Evolutionary conservation across 2,113 vertebrate genomes (phyloP).

Genomic region (Piliocolobus tephrosceles): DNA sequence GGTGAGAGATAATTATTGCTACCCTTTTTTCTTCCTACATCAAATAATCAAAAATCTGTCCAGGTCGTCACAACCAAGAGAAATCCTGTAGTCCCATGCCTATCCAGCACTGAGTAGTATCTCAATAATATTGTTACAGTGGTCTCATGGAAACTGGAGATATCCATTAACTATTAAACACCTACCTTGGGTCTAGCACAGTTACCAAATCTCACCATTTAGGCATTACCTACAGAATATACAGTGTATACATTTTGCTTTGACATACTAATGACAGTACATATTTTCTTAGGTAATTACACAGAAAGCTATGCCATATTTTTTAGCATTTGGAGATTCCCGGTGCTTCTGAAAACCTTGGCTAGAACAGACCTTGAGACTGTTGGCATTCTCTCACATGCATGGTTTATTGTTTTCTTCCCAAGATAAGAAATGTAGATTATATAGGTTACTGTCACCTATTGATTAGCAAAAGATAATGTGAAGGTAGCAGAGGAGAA

Average conservation of each 20-base stretch:
- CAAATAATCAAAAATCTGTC: neutral
- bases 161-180: neutral
- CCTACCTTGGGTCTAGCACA: neutral
- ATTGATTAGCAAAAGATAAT: neutral
- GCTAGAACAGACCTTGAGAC: neutral
- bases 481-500: neutral
- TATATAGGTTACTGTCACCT: neutral
- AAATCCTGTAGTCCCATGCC: neutral
- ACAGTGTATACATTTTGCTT: neutral
- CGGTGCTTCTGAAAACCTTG: neutral
- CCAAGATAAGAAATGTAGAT: conserved; percentile 23
- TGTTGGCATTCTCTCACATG: neutral
- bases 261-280: neutral
- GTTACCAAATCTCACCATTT: conserved; percentile 15
- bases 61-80: neutral
- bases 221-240: neutral
- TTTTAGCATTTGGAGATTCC: neutral
- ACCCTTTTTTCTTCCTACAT: neutral
- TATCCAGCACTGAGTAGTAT: neutral
- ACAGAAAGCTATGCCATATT: neutral
- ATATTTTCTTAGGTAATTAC: neutral
- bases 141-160: neutral
- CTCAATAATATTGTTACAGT: neutral
- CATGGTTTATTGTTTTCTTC: neutral
- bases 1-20: neutral